Evolutionary conservation across 2,888 invertebrate genomes (phyloP), one percentile per base, ranked within the genome.

Genomic region (Crossocerus cetratus): DNA sequence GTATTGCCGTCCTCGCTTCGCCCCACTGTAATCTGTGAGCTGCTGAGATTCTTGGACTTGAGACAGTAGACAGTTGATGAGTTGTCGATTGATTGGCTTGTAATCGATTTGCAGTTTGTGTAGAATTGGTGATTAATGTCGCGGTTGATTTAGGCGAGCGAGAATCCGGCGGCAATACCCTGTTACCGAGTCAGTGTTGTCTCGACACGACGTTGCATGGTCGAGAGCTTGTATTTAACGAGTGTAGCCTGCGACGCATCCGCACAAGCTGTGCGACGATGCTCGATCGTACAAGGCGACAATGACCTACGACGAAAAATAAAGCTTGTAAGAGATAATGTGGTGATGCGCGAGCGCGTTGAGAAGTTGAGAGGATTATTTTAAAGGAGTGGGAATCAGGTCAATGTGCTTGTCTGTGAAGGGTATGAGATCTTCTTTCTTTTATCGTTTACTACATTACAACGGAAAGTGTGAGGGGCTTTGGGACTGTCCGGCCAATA

Each of bases 251-350:
- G 23, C 54, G 42, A 57, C 69, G 66, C 60, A 49, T 66, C 21
- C 60, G 65, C 63, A 69, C 56, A 67, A 60, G 68, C 64, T 76
- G 56, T 68, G n/a, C n/a, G 57, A 67, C 63, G 58, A 55, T 61
- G 59, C 43, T 68, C 55, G 44, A 57, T 11, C 60, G 57, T 75
- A 58, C 42, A 67, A 32, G 60, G 66, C 16, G 61, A 49, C 65
- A 72, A 69, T 49, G 13, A 77, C 8, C 44, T 43, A 66, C 78
- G 77, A 81, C 76, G 81, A 86, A 86, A 86, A 84, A 86, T 79
- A 86, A 86, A 86, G 86, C 86, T 86, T 86, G 86, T 86, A 69
- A 69, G 71, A 73, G 77, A 68, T 67, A 63, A 58, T 13, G 49
- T 14, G 49, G 49, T 72, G 43, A 71, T 79, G 69, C 72, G 65